Percentiles rank a stretch among this genome's conserved stretches.
phyloP scores from a whole-genome alignment of 2,113 vertebrate species.

The Petrocephalus zakoni region DNA sequence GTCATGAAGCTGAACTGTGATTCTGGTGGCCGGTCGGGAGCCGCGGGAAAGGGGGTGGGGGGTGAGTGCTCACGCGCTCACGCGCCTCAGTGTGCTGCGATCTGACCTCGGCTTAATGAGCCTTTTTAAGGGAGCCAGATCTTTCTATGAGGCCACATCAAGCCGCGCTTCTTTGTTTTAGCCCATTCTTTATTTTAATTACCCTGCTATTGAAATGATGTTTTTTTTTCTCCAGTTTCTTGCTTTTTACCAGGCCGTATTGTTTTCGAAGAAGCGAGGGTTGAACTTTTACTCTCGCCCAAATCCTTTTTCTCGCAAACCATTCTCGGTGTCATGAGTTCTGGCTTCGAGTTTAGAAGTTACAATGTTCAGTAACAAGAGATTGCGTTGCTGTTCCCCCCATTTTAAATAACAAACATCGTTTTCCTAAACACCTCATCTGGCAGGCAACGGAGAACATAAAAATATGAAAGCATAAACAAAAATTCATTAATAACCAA shows the following conservation, averaged over 20 bases:
- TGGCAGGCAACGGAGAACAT: not conserved
- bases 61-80: slow-evolving; percentile 60
- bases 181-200: not conserved
- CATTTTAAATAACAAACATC: not conserved
- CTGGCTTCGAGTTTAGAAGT: not conserved
- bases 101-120: slow-evolving; percentile 80
- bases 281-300: not conserved
- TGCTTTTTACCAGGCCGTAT: not conserved
- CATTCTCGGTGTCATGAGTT: not conserved
- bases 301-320: not conserved
- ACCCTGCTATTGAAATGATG: not conserved
- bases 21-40: slow-evolving; percentile 69
- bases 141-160: not conserved
- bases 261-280: not conserved
- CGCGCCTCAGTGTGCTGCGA: slow-evolving; percentile 56
- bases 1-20: slow-evolving; percentile 83
- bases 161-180: not conserved
- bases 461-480: not conserved
- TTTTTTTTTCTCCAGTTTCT: not conserved
- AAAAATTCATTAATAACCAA: slow-evolving; percentile 2
- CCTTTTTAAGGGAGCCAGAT: slow-evolving; percentile 72
- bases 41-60: not conserved
- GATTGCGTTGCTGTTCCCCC: not conserved
- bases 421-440: not conserved
- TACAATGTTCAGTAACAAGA: not conserved